A percentile compares a stretch with the other conserved stretches of the same genome.
Evolutionary conservation across 1,140 invertebrate species (phyloP).

Genomic region (Listronotus oregonensis): DNA sequence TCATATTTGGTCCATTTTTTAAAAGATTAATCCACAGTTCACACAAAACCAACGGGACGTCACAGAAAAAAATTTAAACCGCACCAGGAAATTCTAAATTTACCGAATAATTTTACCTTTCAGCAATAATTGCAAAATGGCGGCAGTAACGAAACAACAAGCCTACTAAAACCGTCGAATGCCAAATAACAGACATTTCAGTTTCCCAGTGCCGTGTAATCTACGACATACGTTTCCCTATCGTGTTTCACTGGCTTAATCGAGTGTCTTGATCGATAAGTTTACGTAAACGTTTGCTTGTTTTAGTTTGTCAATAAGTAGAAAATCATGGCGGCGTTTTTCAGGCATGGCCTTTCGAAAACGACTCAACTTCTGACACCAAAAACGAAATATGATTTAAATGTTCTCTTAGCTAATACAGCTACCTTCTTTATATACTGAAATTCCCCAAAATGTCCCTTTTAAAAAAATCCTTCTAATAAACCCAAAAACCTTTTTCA

Average conservation of each 20-base stretch:
- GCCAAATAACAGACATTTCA: conserved; percentile 44
- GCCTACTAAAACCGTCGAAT: conserved; percentile 61
- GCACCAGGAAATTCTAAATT: conserved; percentile 68
- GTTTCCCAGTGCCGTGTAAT: conserved; percentile 37
- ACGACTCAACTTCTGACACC: conserved; percentile 42
- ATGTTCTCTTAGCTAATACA: conserved; percentile 18
- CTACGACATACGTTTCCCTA: conserved; percentile 31
- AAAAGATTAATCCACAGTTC: conserved; percentile 65
- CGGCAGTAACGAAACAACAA: conserved; percentile 82
- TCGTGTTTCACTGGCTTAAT: conserved; percentile 15
- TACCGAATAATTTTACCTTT: conserved; percentile 81
- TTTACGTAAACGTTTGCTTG: conserved; percentile 43
- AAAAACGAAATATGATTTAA: conserved; percentile 49
- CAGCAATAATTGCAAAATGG: conserved; percentile 92
- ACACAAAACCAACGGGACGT: conserved; percentile 66
- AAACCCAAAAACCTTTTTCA: conserved; percentile 25
- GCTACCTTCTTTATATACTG: conserved; percentile 14
- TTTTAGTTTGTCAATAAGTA: conserved; percentile 39
- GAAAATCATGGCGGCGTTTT: conserved; percentile 64
- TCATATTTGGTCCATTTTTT: conserved; percentile 89
- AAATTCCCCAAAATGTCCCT: conserved; percentile 15
- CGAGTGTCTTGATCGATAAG: background rate
- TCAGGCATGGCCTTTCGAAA: conserved; percentile 61
- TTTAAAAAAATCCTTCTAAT: conserved; percentile 11
- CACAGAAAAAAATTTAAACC: conserved; percentile 63